Evolutionary conservation across 2,797 vertebrate genomes (phyloP), one percentile per base, ranked within the genome.

Genomic region (Liparis tanakae): DNA sequence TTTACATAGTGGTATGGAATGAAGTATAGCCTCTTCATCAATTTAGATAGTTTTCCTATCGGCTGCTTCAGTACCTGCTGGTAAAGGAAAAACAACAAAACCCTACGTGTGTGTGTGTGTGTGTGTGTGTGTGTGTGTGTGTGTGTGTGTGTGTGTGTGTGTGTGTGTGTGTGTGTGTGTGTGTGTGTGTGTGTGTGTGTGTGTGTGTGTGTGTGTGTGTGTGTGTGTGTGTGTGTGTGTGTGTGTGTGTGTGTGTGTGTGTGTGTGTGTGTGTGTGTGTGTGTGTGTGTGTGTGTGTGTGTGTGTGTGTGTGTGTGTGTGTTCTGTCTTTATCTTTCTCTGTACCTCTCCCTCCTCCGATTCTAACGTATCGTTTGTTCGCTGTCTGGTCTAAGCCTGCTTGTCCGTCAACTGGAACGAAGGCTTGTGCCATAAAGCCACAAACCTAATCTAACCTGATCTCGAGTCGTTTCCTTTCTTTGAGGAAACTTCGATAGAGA

Each of bases 351-450:
- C 48, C 70, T 76, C 56, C 70, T 76, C 36, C 63, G 62, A 78
- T 74, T 83, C 70, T 76, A 78, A 72, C 74, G 59, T 67, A 41
- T 66, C 61, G 41, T 85, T 63, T 64, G 77, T 82, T 78, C 80
- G 78, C 84, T 85, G 80, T 92, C 86, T 86, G 88, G 71, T 85
- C 65, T 48, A 82, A 76, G 67, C 85, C 88, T 92, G 85, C 88
- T 91, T 81, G 84, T 86, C 70, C 15, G 14, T 84, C 46, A 90
- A 93, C 88, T 89, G 84, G 87, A 91, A 85, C 77, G 75, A 86
- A 87, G 74, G 81, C 64, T 87, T 82, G 79, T 85, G 85, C 72
- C 79, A 61, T 79, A 60, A 82, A 80, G 72, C 76, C 76, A 78
- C 85, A 68, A 56, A 78, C 78, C 76, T 82, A 66, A 76, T 72